Evolutionary conservation across 2,113 vertebrate species (phyloP).

Genomic region (Cavia aperea): DNA sequence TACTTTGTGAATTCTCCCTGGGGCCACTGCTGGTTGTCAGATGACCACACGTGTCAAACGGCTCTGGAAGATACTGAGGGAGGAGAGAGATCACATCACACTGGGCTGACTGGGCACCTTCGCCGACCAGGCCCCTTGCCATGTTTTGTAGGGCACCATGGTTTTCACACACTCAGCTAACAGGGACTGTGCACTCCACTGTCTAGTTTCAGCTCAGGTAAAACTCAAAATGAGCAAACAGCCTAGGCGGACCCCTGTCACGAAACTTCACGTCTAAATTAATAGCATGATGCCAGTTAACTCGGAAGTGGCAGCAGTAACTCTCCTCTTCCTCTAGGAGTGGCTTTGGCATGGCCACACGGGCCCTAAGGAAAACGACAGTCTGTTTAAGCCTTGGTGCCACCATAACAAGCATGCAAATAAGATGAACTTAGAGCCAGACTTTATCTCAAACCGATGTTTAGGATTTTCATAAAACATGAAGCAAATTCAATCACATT

Average conservation of each 20-base stretch:
- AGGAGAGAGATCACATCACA: neutral
- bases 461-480: neutral
- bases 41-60: accelerated
- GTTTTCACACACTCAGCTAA: neutral
- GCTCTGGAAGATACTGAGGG: neutral
- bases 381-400: neutral
- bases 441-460: neutral
- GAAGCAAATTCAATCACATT: neutral
- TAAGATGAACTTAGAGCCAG: neutral
- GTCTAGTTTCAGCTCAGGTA: neutral
- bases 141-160: neutral
- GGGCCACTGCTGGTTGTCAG: neutral
- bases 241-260: neutral
- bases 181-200: neutral
- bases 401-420: neutral
- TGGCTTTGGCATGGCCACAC: neutral
- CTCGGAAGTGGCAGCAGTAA: neutral
- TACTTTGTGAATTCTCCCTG: neutral
- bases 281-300: neutral
- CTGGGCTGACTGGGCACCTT: neutral
- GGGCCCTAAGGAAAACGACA: neutral
- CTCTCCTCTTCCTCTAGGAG: neutral
- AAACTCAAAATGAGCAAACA: neutral
- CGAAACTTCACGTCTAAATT: neutral
- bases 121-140: neutral